These are phyloP conservation scores for Battus philenor DNA, from an alignment of 1,140 invertebrate genomes.

Conservation along the genomic window DNA sequence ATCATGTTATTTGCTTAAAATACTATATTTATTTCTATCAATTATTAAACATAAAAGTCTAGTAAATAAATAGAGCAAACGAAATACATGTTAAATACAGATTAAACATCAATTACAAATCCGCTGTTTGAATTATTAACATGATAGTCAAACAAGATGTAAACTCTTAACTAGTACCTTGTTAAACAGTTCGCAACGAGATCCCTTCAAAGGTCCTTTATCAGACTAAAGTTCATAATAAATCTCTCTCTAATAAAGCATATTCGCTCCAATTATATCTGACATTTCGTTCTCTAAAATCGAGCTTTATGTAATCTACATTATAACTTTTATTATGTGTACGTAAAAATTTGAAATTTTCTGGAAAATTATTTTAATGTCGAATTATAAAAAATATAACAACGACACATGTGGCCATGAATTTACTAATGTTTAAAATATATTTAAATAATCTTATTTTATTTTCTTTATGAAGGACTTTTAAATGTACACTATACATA, in stretches of 20 bases:
- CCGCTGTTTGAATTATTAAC: conserved; percentile 19
- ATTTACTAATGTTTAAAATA: too few relatives aligned
- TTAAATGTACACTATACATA: too few relatives aligned
- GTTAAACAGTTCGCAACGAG: conserved; percentile 35
- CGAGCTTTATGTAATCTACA: conserved; percentile 6
- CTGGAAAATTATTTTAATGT: too few relatives aligned
- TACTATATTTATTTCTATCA: too few relatives aligned
- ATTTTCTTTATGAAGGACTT: too few relatives aligned
- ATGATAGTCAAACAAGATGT: conserved; percentile 19
- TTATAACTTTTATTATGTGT: not conserved
- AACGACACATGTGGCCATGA: too few relatives aligned
- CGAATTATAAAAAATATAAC: too few relatives aligned
- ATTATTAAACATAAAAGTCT: too few relatives aligned
- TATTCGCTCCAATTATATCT: conserved; percentile 44
- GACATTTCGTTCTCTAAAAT: conserved; percentile 16
- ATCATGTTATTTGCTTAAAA: too few relatives aligned
- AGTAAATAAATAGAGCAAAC: too few relatives aligned
- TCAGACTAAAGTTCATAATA: conserved; percentile 38
- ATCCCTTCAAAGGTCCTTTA: conserved; percentile 43
- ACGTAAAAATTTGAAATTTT: too few relatives aligned
- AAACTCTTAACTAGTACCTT: conserved; percentile 36
- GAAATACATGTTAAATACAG: conserved; percentile 11
- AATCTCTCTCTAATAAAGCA: conserved; percentile 42
- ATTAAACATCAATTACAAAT: conserved; percentile 13
- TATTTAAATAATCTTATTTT: too few relatives aligned